Conservation (phyloP, 2,888 invertebrate genomes). For the Diploptera punctata region DNA sequence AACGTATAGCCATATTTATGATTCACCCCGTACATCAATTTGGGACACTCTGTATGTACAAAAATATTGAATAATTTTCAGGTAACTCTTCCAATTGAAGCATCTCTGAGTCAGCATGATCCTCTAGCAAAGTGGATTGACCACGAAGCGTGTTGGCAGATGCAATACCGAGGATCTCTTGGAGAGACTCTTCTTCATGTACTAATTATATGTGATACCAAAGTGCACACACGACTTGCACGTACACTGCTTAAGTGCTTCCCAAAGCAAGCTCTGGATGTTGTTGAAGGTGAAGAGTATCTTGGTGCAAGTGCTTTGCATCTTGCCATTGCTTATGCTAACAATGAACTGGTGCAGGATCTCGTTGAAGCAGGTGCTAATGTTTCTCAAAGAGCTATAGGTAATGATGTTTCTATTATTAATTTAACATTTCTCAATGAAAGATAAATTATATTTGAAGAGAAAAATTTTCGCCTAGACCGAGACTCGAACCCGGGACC, state of each 20-base stretch:
- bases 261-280: slow-evolving; percentile 89
- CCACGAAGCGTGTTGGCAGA: slow-evolving; percentile 97
- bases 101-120: slow-evolving; percentile 83
- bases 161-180: slow-evolving; percentile 93
- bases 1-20: too few species aligned
- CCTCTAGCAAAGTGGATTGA: slow-evolving; percentile 88
- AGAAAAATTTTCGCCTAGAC: too few species aligned
- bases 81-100: slow-evolving; percentile 86
- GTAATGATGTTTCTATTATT: too few species aligned
- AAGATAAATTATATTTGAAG: too few species aligned
- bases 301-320: slow-evolving; percentile 94
- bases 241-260: slow-evolving; percentile 89
- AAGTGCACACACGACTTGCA: slow-evolving; percentile 83
- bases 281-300: slow-evolving; percentile 98
- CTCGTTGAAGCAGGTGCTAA: slow-evolving; percentile 92
- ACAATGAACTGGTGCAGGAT: slow-evolving; percentile 93
- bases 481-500: too few species aligned
- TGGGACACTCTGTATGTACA: too few species aligned
- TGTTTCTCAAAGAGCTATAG: slow-evolving; percentile 91
- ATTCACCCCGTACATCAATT: too few species aligned
- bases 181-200: slow-evolving; percentile 96
- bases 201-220: slow-evolving; percentile 92
- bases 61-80: too few species aligned
- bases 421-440: too few species aligned
- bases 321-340: slow-evolving; percentile 94